These are phyloP conservation scores for Alviniconcha marisindica DNA, from an alignment of 1,140 invertebrate species.

Conservation along the genomic window DNA sequence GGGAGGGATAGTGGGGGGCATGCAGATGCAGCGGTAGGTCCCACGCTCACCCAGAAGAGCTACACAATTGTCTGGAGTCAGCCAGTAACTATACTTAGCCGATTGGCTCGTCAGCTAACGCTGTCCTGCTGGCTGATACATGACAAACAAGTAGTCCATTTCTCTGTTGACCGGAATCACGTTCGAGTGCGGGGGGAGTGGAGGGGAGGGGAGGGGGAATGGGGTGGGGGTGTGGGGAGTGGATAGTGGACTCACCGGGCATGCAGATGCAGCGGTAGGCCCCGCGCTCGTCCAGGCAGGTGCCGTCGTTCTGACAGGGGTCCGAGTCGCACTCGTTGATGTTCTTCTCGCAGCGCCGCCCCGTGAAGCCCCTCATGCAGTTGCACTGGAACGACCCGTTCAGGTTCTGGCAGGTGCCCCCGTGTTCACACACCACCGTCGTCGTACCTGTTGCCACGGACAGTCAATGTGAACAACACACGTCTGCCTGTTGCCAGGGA, in stretches of 20 bases:
- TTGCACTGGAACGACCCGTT: conserved; percentile 85
- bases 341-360: conserved; percentile 91
- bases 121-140: no score
- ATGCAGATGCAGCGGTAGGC: conserved; percentile 98
- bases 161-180: no score
- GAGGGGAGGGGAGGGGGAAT: no score
- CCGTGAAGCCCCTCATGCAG: conserved; percentile 90
- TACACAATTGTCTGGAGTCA: no score
- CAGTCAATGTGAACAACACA: no score
- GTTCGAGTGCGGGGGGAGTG: no score
- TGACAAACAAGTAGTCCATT: no score
- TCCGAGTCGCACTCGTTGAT: conserved; percentile 83
- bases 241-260: conserved; percentile 89
- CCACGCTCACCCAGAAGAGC: conserved; percentile 96
- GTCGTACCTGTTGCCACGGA: conserved; percentile 5
- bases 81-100: no score
- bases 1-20: conserved; percentile 86
- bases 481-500: no score
- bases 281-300: conserved; percentile 92
- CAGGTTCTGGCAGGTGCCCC: conserved; percentile 72
- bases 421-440: conserved; percentile 66
- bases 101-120: no score
- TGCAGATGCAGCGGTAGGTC: conserved; percentile 96
- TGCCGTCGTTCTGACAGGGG: conserved; percentile 93
- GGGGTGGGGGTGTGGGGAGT: no score